phyloP scores from a whole-genome alignment of 2,113 vertebrate species.

The Saccopteryx leptura region DNA sequence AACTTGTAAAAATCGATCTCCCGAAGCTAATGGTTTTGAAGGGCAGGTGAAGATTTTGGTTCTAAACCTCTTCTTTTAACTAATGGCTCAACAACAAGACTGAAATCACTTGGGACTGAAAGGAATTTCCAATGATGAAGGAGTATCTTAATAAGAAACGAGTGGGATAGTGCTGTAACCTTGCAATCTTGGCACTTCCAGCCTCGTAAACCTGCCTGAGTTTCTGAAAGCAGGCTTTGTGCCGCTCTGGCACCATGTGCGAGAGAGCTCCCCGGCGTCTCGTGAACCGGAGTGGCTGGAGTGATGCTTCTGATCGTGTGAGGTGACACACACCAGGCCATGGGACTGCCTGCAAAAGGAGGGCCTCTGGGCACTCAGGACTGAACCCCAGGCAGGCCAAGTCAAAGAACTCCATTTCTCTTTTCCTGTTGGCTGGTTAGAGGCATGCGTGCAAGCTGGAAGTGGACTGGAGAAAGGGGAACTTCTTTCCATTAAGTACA shows the following conservation, averaged over 20 bases:
- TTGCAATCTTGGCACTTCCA: slow-evolving; percentile 80
- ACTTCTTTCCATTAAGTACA: not conserved
- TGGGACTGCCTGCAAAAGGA: slow-evolving; percentile 78
- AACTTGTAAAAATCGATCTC: slow-evolving; percentile 74
- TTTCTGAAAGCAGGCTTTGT: slow-evolving; percentile 85
- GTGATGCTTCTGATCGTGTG: slow-evolving; percentile 80
- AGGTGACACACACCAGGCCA: slow-evolving; percentile 87
- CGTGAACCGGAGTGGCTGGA: slow-evolving; percentile 68
- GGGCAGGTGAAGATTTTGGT: slow-evolving; percentile 64
- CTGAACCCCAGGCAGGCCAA: slow-evolving; percentile 69
- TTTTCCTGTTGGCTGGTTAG: not conserved
- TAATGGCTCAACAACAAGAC: slow-evolving; percentile 77
- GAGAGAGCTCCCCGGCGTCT: slow-evolving; percentile 84
- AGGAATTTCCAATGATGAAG: slow-evolving; percentile 79
- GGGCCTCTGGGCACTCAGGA: slow-evolving; percentile 63
- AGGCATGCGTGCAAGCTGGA: not conserved
- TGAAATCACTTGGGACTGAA: slow-evolving; percentile 74
- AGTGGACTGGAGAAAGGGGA: not conserved
- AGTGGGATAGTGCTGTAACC: slow-evolving; percentile 74
- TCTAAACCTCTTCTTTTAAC: slow-evolving; percentile 73
- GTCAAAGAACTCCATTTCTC: slow-evolving; percentile 1
- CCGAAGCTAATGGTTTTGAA: slow-evolving; percentile 72
- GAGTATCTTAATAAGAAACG: slow-evolving; percentile 82
- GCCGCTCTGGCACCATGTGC: slow-evolving; percentile 69
- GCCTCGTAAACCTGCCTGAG: slow-evolving; percentile 82